Conservation (phyloP, 2,797 vertebrate genomes). For the Erpetoichthys calabaricus region DNA sequence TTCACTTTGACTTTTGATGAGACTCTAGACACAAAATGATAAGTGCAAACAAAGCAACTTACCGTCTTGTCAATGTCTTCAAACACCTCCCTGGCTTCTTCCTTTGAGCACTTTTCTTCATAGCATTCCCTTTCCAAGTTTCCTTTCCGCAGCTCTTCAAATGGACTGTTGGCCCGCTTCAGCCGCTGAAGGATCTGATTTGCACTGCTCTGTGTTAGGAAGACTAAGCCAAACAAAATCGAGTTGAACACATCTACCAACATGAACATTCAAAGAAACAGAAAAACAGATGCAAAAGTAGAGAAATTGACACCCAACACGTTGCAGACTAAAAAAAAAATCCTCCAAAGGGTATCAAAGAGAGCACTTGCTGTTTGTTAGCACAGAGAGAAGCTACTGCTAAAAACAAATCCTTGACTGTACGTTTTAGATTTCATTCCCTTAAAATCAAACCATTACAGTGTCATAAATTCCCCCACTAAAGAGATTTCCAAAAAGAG, state of each 20-base stretch:
- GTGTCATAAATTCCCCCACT: too few relatives aligned
- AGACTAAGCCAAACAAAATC: slow-evolving; percentile 46
- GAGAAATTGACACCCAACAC: too few relatives aligned
- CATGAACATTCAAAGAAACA: neutral
- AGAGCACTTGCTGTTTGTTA: too few relatives aligned
- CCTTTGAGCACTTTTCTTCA: slow-evolving; percentile 68
- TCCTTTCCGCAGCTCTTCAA: slow-evolving; percentile 67
- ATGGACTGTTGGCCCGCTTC: slow-evolving; percentile 60
- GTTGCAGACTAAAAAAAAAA: too few relatives aligned
- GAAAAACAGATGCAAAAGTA: too few relatives aligned
- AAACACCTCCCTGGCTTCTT: slow-evolving; percentile 85
- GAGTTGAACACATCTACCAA: neutral
- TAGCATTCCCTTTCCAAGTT: slow-evolving; percentile 77
- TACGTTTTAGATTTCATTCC: too few relatives aligned
- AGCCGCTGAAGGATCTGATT: slow-evolving; percentile 46
- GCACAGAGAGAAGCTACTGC: too few relatives aligned
- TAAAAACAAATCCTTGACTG: too few relatives aligned
- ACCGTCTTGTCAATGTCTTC: slow-evolving; percentile 65
- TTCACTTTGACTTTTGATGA: too few relatives aligned
- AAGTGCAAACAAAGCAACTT: slow-evolving; percentile 12
- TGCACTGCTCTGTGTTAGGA: slow-evolving; percentile 50
- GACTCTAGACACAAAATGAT: neutral
- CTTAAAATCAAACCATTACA: too few relatives aligned
- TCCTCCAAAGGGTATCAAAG: too few relatives aligned
- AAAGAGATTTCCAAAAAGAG: too few relatives aligned